Conservation (phyloP, 64 coral and sea anemone genomes). For the Montipora capricornis region DNA sequence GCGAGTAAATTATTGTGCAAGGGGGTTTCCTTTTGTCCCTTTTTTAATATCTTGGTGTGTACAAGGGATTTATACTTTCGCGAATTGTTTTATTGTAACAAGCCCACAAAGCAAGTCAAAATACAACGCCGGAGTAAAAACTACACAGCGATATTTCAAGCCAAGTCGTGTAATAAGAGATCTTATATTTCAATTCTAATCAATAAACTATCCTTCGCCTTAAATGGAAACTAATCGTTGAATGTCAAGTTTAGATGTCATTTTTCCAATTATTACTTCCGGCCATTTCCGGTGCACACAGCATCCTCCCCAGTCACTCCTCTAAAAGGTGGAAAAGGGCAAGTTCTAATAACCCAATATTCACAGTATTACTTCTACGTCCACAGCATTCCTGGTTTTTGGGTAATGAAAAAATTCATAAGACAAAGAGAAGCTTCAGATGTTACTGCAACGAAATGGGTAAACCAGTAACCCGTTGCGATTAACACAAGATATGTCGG, state of each 20-base stretch:
- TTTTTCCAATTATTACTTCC: too few relatives aligned
- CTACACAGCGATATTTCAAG: too few relatives aligned
- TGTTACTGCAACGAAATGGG: background rate
- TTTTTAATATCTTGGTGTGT: too few relatives aligned
- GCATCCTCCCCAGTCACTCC: background rate
- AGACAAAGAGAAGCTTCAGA: background rate
- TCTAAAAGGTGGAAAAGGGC: background rate
- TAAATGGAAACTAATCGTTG: background rate
- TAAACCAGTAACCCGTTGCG: too few relatives aligned
- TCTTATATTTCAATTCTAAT: background rate
- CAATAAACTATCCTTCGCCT: background rate
- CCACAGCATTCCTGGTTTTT: background rate
- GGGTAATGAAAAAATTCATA: background rate
- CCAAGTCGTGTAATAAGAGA: too few relatives aligned
- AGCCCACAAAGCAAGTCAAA: too few relatives aligned
- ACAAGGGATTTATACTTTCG: too few relatives aligned
- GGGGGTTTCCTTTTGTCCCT: too few relatives aligned
- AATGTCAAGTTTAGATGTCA: background rate
- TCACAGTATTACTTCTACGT: background rate
- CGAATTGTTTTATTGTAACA: too few relatives aligned
- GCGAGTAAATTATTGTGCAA: too few relatives aligned
- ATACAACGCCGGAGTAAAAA: too few relatives aligned
- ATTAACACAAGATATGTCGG: too few relatives aligned
- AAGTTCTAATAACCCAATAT: background rate
- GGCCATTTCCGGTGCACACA: background rate